Evolutionary conservation across 2,888 invertebrate genomes (phyloP), one percentile per base, ranked within the genome.

Genomic region (Eupsilia transversa): DNA sequence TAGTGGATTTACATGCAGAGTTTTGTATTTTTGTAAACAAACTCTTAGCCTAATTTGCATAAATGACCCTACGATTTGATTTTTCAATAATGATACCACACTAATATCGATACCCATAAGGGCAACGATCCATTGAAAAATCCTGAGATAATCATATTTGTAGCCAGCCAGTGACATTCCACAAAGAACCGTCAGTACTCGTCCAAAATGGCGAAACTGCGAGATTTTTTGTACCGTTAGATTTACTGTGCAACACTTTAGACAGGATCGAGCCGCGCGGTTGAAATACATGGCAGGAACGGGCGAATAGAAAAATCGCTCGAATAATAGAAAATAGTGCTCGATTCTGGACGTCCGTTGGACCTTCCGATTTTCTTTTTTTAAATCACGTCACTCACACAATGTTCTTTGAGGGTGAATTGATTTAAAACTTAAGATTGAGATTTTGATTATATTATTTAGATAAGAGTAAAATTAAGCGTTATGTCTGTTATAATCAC

Each of bases 241-340:
- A 77, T 80, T 80, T 77, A 80, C 77, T 70, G 73, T 59, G 63
- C 54, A 77, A 74, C 66, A 74, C 54, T 80, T 77, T 70, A 63
- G 81, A 70, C 78, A 64, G 80, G 41, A 74, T 70, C 61, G 73
- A 73, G 54, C 73, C 66, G 54, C 41, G 66, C 61, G 69, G 72
- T 72, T 81, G 60, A 80, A 81, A 77, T 80, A 80, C 81, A 77
- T 57, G 69, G 46, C 66, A 59, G 66, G 41, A 41, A 41, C 54
- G 49, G 43, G 27, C 23, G 57, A 54, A 67, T 60, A 59, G 73
- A 80, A 81, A 77, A 77, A 70, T 73, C 30, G 41, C 49, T 61
- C 38, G 72, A 60, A 76, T 60, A 69, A 69, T 80, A 80, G 72
- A 73, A 77, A 80, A 80, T 49, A 30, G 61, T 46, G 77, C 56